Evolutionary conservation across 2,113 vertebrate species (phyloP).

Genomic region (Peucedramus taeniatus): DNA sequence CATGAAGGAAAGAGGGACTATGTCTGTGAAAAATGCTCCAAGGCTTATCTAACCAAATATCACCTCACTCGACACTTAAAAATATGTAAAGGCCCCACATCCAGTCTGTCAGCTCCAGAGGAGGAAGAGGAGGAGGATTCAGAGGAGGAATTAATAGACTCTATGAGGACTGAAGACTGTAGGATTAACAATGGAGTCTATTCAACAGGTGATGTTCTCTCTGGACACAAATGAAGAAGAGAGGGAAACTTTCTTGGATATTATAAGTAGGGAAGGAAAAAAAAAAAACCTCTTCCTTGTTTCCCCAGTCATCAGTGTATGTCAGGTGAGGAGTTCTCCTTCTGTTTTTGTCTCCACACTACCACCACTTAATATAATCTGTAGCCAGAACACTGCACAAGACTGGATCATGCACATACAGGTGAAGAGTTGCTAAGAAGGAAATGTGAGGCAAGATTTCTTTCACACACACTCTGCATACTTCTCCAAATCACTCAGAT

Average conservation of each 20-base stretch:
- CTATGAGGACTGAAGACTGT: conserved; percentile 68
- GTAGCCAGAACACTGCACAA: background rate
- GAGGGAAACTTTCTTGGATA: background rate
- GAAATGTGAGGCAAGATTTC: background rate
- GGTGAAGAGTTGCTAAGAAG: background rate
- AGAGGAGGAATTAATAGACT: conserved; percentile 74
- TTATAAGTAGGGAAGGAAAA: background rate
- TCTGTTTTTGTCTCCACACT: background rate
- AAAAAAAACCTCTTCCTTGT: background rate
- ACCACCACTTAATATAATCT: background rate
- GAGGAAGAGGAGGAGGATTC: conserved; percentile 83
- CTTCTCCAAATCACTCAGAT: background rate
- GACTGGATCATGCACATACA: background rate
- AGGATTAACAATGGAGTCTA: conserved; percentile 56
- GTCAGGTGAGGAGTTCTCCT: background rate
- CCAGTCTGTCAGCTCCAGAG: conserved; percentile 74
- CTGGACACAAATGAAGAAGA: conserved; percentile 61
- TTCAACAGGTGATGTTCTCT: conserved; percentile 55
- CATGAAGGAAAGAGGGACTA: conserved; percentile 96
- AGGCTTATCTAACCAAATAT: conserved; percentile 97
- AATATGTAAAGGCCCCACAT: conserved; percentile 93
- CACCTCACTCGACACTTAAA: conserved; percentile 97
- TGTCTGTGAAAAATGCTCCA: conserved; percentile 95
- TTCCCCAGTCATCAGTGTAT: background rate
- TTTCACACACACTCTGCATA: background rate